Conservation (phyloP, 1,140 invertebrate species). For the Drosophila serrata region DNA sequence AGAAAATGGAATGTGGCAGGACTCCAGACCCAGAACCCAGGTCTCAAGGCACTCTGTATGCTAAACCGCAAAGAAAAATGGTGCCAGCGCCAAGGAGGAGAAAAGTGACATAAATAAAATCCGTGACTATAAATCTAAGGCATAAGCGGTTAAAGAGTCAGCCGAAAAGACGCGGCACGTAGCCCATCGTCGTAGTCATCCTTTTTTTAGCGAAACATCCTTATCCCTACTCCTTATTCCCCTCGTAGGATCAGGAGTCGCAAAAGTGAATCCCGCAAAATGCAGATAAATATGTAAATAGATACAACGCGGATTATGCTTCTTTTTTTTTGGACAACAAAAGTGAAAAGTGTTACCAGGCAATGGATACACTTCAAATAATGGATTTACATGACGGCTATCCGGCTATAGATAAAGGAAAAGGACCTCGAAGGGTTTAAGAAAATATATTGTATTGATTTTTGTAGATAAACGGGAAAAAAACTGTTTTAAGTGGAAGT, state of each 20-base stretch:
- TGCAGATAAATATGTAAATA: slow-evolving; percentile 81
- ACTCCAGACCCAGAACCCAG: not conserved
- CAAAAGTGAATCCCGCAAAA: slow-evolving; percentile 48
- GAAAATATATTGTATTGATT: not conserved
- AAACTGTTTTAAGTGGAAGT: no score
- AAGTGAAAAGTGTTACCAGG: slow-evolving; percentile 62
- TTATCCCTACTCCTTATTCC: not conserved
- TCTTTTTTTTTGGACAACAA: slow-evolving; percentile 52
- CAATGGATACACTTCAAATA: slow-evolving; percentile 21
- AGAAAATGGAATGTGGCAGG: slow-evolving; percentile 21
- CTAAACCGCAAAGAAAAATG: slow-evolving; percentile 74
- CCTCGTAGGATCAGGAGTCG: slow-evolving; percentile 9
- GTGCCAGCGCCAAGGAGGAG: slow-evolving; percentile 37
- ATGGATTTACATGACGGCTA: not conserved
- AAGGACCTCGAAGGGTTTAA: not conserved
- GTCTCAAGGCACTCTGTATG: slow-evolving; percentile 45
- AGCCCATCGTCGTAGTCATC: slow-evolving; percentile 34
- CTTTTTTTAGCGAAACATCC: not conserved
- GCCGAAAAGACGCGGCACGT: slow-evolving; percentile 48
- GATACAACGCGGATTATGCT: slow-evolving; percentile 77
- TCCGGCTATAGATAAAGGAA: not conserved
- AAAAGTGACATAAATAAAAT: slow-evolving; percentile 81
- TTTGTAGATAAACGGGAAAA: not conserved
- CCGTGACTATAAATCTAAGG: slow-evolving; percentile 81
- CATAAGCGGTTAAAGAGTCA: slow-evolving; percentile 78